phyloP scores from a whole-genome alignment of 2,888 invertebrate genomes.

The Drosophila nr. perissopoda region DNA sequence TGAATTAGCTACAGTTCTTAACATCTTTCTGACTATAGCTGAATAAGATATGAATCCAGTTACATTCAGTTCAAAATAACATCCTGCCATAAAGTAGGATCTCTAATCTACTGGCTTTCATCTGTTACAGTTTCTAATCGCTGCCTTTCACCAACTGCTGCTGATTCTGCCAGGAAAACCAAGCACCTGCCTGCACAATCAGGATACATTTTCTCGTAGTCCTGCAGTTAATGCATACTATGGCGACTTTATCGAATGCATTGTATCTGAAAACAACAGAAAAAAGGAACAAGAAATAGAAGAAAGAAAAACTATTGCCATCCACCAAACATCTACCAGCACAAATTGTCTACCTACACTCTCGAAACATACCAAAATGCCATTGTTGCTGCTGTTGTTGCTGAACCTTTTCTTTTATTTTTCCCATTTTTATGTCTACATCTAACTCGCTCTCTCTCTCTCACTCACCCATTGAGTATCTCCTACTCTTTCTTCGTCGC shows the following conservation, averaged over 20 bases:
- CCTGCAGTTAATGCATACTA: conserved; percentile 9
- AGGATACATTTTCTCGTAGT: conserved; percentile 28
- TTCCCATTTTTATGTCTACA: conserved; percentile 36
- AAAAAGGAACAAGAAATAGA: not conserved
- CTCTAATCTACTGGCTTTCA: conserved; percentile 50
- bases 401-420: conserved; percentile 54
- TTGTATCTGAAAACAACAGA: conserved; percentile 33
- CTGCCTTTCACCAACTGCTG: conserved; percentile 40
- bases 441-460: conserved; percentile 9
- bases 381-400: conserved; percentile 31
- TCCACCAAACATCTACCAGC: conserved; percentile 35
- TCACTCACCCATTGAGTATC: not conserved
- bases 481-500: conserved; percentile 11
- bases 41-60: not conserved
- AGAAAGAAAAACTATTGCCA: conserved; percentile 25
- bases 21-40: not conserved
- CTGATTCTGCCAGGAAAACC: not conserved
- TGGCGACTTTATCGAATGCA: conserved; percentile 49
- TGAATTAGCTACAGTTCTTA: not conserved
- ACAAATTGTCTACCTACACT: conserved; percentile 65
- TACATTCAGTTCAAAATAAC: conserved; percentile 12
- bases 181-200: conserved; percentile 41
- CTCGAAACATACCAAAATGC: conserved; percentile 54
- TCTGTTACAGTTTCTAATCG: conserved; percentile 41
- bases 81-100: conserved; percentile 36